Percentiles rank a stretch among this genome's conserved stretches.
phyloP scores from a whole-genome alignment of 2,888 invertebrate species.

The Ophion slaviceki region DNA sequence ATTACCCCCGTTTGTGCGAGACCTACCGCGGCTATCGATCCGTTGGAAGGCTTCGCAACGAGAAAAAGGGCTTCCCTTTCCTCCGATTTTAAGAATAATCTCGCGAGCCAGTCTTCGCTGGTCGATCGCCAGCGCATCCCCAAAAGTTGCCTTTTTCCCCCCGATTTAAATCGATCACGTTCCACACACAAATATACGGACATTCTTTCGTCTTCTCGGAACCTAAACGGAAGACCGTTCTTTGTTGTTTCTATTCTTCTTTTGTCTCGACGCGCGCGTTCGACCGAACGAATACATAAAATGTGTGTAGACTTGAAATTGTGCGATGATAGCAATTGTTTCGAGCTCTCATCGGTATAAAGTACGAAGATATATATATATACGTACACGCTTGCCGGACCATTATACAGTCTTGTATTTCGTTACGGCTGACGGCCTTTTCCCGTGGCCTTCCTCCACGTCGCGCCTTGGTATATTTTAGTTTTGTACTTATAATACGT shows the following conservation, averaged over 20 bases:
- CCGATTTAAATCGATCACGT: conserved; percentile 16
- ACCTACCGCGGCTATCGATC: conserved; percentile 34
- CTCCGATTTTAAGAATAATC: conserved; percentile 28
- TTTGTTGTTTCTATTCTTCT: conserved; percentile 5
- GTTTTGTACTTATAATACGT: conserved; percentile 35
- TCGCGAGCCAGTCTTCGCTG: conserved; percentile 23
- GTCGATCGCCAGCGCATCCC: conserved; percentile 6
- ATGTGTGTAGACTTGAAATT: background rate
- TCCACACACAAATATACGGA: background rate
- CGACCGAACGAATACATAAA: background rate
- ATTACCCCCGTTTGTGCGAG: conserved; percentile 21
- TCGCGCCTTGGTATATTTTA: conserved; percentile 51
- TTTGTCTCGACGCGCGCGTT: background rate
- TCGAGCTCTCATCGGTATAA: conserved; percentile 24
- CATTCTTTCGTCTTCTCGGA: background rate
- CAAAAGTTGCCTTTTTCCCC: background rate
- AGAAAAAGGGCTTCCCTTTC: conserved; percentile 44
- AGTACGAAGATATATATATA: conserved; percentile 34
- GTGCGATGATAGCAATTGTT: conserved; percentile 29
- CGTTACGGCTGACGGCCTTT: conserved; percentile 67
- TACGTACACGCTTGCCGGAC: conserved; percentile 8
- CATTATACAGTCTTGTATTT: conserved; percentile 45
- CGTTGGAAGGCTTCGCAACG: conserved; percentile 23
- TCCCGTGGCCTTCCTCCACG: conserved; percentile 67
- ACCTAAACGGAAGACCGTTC: background rate